Percentiles rank a stretch among this genome's conserved stretches.
These are phyloP conservation scores for Cinclus mexicanus DNA, from an alignment of 2,113 vertebrate species.

Conservation along the genomic window DNA sequence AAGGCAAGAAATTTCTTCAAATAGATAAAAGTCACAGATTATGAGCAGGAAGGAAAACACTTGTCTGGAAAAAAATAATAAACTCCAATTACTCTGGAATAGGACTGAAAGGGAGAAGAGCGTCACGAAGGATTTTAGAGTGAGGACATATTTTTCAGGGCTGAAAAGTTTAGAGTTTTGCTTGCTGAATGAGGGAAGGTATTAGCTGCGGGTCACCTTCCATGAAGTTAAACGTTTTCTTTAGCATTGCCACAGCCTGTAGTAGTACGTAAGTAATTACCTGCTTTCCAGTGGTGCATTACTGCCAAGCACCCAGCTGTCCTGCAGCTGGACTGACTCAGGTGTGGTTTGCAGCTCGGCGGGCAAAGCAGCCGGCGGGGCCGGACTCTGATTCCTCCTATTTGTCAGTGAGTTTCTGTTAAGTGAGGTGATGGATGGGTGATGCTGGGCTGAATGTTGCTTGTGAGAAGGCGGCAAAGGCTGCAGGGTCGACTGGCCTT, in stretches of 20 bases:
- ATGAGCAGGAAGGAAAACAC: background rate
- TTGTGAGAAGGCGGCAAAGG: conserved; percentile 90
- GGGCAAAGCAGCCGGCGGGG: conserved; percentile 93
- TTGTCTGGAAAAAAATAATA: background rate
- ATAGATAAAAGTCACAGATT: background rate
- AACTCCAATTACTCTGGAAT: background rate
- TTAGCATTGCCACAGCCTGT: background rate
- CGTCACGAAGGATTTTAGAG: background rate
- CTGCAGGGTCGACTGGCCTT: conserved; percentile 90
- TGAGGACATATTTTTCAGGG: background rate
- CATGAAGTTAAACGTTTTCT: background rate
- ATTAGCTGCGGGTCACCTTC: background rate
- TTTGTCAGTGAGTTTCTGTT: conserved; percentile 95
- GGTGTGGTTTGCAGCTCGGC: conserved; percentile 98
- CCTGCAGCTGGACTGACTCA: conserved; percentile 99
- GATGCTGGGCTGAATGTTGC: conserved; percentile 85
- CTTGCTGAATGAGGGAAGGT: background rate
- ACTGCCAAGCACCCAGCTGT: conserved; percentile 99
- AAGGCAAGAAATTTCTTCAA: background rate
- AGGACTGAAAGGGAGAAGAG: background rate
- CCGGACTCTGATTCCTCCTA: conserved; percentile 95
- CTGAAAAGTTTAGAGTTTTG: background rate
- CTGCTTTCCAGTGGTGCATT: conserved; percentile 99
- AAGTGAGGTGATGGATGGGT: conserved; percentile 92
- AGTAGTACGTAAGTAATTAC: conserved; percentile 68